phyloP scores from a whole-genome alignment of 2,888 invertebrate species.

The Teinopalpus imperialis region DNA sequence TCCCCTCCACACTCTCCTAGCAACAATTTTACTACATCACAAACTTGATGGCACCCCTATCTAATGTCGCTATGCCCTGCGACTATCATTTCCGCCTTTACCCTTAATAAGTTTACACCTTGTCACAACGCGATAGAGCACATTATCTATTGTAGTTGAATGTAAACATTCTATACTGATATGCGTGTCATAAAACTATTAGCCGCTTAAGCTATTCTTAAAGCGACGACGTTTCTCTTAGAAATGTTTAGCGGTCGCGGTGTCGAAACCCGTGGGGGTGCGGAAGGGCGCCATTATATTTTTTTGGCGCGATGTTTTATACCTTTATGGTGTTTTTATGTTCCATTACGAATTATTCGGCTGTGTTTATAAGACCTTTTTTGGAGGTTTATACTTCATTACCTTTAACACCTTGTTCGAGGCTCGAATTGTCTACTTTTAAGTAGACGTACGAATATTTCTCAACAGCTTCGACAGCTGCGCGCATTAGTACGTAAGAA shows the following conservation, averaged over 20 bases:
- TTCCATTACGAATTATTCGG: slow-evolving; percentile 71
- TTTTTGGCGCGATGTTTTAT: slow-evolving; percentile 56
- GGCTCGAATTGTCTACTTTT: slow-evolving; percentile 20
- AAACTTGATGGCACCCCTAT: slow-evolving; percentile 64
- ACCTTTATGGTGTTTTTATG: slow-evolving; percentile 61
- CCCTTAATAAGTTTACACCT: slow-evolving; percentile 41
- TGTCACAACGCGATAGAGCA: slow-evolving; percentile 43
- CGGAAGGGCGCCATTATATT: slow-evolving; percentile 64
- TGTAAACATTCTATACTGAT: slow-evolving; percentile 50
- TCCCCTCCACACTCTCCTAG: slow-evolving; percentile 46
- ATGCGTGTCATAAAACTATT: slow-evolving; percentile 82
- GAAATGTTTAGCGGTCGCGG: slow-evolving; percentile 56
- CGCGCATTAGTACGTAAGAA: not conserved
- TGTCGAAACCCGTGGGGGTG: slow-evolving; percentile 51
- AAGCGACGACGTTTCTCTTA: slow-evolving; percentile 63
- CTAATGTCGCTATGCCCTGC: slow-evolving; percentile 68
- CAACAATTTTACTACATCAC: slow-evolving; percentile 64
- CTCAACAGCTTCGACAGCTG: slow-evolving; percentile 7
- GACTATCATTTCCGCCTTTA: slow-evolving; percentile 64
- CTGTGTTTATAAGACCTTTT: slow-evolving; percentile 58
- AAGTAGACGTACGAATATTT: not conserved
- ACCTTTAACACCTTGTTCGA: slow-evolving; percentile 72
- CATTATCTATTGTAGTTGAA: slow-evolving; percentile 38
- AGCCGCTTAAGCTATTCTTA: slow-evolving; percentile 77
- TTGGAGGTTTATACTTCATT: slow-evolving; percentile 68